Percentiles rank a stretch among this genome's conserved stretches.
These are phyloP conservation scores for Neopipo cinnamomea DNA, from an alignment of 2,113 vertebrate genomes.

Conservation along the genomic window DNA sequence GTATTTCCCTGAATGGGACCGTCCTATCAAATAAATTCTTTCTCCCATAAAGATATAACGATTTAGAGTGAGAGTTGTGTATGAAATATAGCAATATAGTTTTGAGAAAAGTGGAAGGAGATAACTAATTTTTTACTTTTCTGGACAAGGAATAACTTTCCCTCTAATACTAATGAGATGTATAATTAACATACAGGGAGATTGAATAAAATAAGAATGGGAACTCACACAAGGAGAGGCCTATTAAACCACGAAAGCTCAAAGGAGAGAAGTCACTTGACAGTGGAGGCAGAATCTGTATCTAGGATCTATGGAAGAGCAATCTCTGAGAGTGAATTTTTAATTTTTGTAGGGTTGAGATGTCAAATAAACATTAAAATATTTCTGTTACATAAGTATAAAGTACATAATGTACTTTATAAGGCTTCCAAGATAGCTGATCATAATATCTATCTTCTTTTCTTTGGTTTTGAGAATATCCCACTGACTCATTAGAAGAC, in stretches of 20 bases:
- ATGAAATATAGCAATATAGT: neutral
- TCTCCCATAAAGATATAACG: neutral
- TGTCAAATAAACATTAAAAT: neutral
- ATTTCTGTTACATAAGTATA: neutral
- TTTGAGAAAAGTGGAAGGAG: neutral
- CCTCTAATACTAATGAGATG: neutral
- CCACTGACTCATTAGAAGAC: neutral
- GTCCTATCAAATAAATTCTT: neutral
- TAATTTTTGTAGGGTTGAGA: neutral
- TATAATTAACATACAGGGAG: neutral
- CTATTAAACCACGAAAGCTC: neutral
- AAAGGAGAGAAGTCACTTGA: neutral
- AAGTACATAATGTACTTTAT: neutral
- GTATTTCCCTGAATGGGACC: neutral
- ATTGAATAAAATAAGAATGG: neutral
- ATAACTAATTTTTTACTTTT: neutral
- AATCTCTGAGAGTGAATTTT: neutral
- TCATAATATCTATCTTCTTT: neutral
- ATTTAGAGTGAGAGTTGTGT: neutral
- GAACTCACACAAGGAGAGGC: neutral
- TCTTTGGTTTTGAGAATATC: neutral
- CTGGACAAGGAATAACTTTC: neutral
- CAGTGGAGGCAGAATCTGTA: neutral
- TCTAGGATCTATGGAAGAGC: neutral
- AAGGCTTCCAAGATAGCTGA: neutral